Base-by-base conservation (phyloP, 2,888 invertebrate species). In the Campoplex capitator region DNA sequence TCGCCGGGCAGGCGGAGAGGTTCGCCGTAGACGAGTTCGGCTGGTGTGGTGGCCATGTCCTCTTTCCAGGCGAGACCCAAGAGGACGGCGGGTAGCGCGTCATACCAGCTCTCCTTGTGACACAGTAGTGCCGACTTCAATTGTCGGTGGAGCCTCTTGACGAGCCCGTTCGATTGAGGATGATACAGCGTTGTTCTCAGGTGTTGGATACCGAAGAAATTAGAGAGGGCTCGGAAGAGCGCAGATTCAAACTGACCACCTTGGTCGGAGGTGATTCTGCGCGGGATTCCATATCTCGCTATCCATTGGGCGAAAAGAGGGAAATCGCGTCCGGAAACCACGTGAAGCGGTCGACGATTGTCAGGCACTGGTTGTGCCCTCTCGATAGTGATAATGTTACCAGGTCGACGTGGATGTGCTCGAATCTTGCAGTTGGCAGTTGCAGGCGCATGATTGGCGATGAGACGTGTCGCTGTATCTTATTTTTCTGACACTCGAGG, bases 11-110 rank as follows among this genome's bases (percentile, higher is more conserved):
- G 87, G 0, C 90, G 89, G 4, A 91, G 77, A 0, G 90, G 86
- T 35, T 91, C 90, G 8, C 91, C 90, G 76, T 91, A 91, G 2
- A 89, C 88, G 0, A 91, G 67, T 75, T 92, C 91, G 0, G 91
- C 90, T 1, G 90, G 38, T 0, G 91, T 88, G 3, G 88, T 58
- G 18, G 70, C 28, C 9, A 94, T 85, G 28, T 93, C 93, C 1
- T 91, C 89, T 1, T 89, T 79, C 28, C 91, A 91, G 3, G 90
- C 89, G n/a, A 92, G 88, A 8, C 90, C 91, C 16, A 91, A 75
- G 1, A 91, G 81, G 38, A 92, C 88, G 3, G 86, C 78, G 3
- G 91, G 90, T 2, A 92, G 84, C 1, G 71, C 82, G 65, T 90
- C 90, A 7, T 86, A 88, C 91, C 91, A 91, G 32, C 11, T 18